phyloP scores from a whole-genome alignment of 1,140 invertebrate species.

The Drosophila mayri region DNA sequence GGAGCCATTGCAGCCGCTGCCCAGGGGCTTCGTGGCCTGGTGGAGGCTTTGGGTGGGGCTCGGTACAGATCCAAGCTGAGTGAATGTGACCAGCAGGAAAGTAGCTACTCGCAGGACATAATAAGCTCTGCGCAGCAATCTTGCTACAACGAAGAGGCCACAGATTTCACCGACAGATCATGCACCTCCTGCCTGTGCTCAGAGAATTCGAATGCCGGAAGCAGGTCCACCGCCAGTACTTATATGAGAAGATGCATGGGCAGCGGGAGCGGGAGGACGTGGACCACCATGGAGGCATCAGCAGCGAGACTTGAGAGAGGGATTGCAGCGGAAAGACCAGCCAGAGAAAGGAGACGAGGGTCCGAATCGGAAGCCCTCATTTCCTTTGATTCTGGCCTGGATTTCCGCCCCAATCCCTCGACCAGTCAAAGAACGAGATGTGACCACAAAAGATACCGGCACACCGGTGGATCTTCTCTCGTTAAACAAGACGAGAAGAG shows the following conservation, averaged over 20 bases:
- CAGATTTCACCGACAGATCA: too few species aligned
- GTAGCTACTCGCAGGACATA: background rate
- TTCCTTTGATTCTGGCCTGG: background rate
- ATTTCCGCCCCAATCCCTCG: background rate
- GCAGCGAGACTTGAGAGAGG: background rate
- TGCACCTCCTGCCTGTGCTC: background rate
- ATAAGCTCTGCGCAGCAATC: background rate
- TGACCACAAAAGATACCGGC: background rate
- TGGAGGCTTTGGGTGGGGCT: conserved; percentile 16
- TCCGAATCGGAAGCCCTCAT: background rate
- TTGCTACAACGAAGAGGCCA: background rate
- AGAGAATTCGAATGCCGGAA: background rate
- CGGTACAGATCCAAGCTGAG: background rate
- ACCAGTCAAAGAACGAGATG: background rate
- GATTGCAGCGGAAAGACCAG: background rate
- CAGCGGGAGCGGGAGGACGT: background rate
- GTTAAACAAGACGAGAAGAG: too few species aligned
- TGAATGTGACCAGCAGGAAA: background rate
- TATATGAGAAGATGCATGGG: too few species aligned
- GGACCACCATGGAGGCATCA: background rate
- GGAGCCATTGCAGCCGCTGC: conserved; percentile 18
- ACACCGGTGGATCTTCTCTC: background rate
- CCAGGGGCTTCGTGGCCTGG: conserved; percentile 17
- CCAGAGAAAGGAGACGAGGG: conserved; percentile 6
- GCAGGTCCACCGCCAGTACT: too few species aligned